These are phyloP conservation scores for Peucedramus taeniatus DNA, from an alignment of 2,113 vertebrate species.

Conservation along the genomic window DNA sequence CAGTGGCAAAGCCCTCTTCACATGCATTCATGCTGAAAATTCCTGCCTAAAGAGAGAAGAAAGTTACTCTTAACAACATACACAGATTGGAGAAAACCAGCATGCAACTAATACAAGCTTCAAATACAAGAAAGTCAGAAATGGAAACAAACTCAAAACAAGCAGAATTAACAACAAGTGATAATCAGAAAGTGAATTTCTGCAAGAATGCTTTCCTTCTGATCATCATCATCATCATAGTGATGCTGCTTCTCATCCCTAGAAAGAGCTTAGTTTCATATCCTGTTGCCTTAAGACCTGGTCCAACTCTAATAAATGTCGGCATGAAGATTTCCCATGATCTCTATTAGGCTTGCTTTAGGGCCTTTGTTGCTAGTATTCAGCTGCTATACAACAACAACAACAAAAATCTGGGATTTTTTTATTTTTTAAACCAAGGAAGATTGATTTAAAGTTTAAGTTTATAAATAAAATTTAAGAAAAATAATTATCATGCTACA, in stretches of 20 bases:
- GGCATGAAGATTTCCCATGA: background rate
- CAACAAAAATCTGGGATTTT: background rate
- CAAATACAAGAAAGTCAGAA: background rate
- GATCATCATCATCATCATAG: background rate
- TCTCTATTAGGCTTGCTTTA: background rate
- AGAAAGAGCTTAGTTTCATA: background rate
- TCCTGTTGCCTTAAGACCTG: background rate
- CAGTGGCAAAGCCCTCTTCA: constrained; percentile 97
- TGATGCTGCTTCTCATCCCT: background rate
- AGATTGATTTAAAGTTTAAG: background rate
- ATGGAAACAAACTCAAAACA: background rate
- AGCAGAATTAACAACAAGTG: background rate
- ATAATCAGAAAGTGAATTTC: background rate
- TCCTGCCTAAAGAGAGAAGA: constrained; percentile 83
- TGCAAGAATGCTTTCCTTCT: background rate
- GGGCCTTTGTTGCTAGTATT: background rate
- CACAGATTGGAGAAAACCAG: background rate
- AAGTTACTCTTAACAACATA: constrained; percentile 3
- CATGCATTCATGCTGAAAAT: constrained; percentile 99
- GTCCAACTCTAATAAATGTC: background rate
- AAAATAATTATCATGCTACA: background rate
- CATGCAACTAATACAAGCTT: background rate
- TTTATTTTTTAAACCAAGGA: background rate
- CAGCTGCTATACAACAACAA: background rate
- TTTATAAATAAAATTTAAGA: background rate